Evolutionary conservation across 2,888 invertebrate species (phyloP).

Genomic region (Busseola fusca): DNA sequence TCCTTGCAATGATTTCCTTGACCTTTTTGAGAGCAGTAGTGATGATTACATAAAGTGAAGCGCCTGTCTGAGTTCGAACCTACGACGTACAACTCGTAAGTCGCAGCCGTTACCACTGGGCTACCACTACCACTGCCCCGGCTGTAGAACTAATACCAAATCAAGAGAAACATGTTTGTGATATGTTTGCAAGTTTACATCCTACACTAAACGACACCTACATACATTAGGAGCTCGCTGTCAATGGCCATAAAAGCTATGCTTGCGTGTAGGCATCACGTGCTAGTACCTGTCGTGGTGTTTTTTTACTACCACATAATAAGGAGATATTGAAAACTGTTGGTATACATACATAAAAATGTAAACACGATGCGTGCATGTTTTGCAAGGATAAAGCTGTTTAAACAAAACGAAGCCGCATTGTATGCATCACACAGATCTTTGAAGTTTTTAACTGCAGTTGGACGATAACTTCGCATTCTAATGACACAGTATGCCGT

Average conservation of each 20-base stretch:
- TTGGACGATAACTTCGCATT: conserved; percentile 42
- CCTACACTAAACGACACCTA: conserved; percentile 54
- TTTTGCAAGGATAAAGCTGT: conserved; percentile 23
- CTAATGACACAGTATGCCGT: conserved; percentile 47
- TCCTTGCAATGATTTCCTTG: too few species aligned
- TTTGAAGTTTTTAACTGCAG: conserved; percentile 11
- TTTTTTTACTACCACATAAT: conserved; percentile 24
- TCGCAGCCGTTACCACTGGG: too few species aligned
- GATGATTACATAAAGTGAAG: too few species aligned
- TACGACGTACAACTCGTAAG: too few species aligned
- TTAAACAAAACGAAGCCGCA: conserved; percentile 18
- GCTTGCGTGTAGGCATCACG: conserved; percentile 27
- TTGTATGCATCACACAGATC: conserved; percentile 13
- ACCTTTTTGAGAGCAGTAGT: too few species aligned
- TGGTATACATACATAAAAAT: conserved; percentile 8
- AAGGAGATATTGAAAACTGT: conserved; percentile 23
- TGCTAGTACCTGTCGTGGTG: conserved; percentile 11
- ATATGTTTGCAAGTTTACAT: conserved; percentile 35
- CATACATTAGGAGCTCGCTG: conserved; percentile 8
- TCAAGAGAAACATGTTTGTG: conserved; percentile 9
- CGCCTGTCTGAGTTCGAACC: too few species aligned
- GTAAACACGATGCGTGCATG: conserved; percentile 13
- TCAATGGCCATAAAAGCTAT: conserved; percentile 48
- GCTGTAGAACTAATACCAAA: neutral
- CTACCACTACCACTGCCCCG: neutral